Evolutionary conservation across 2,797 vertebrate species (phyloP).

Genomic region (Pangasius sanitwongsei): DNA sequence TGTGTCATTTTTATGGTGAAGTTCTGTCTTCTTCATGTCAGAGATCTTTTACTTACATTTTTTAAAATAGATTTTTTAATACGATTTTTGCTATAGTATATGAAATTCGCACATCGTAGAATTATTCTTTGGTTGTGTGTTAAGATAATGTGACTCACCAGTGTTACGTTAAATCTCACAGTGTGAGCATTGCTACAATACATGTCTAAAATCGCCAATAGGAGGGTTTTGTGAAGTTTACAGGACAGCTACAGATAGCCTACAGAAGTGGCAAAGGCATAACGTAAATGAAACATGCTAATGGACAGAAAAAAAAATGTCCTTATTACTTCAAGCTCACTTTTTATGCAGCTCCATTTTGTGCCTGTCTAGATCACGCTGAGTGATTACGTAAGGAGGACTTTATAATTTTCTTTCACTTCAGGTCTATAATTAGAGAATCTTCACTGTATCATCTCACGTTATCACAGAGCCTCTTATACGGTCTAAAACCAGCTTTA

Average conservation of each 20-base stretch:
- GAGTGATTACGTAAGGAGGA: not conserved
- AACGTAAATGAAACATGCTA: not conserved
- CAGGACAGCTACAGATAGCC: not conserved
- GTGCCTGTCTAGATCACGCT: not conserved
- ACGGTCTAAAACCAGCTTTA: not conserved
- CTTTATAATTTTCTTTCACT: not conserved
- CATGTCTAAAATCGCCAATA: not conserved
- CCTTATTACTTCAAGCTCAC: not conserved
- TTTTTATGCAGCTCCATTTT: not conserved
- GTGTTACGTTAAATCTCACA: too few relatives aligned
- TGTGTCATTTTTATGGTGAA: not conserved
- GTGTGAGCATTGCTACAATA: not conserved
- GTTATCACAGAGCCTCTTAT: not conserved
- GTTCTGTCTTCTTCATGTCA: not conserved
- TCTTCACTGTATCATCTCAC: not conserved
- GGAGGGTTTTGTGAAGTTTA: not conserved
- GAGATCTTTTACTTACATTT: not conserved
- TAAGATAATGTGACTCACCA: not conserved
- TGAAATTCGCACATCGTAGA: not conserved
- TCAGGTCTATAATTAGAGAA: not conserved
- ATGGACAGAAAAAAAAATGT: not conserved
- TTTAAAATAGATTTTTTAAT: too few relatives aligned
- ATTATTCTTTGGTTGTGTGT: not conserved
- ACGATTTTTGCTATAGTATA: not conserved
- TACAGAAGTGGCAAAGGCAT: not conserved